Evolutionary conservation across 92 coral and sea anemone genomes (phyloP), one percentile per base, ranked within the genome.

Genomic region (Nematostella vectensis): DNA sequence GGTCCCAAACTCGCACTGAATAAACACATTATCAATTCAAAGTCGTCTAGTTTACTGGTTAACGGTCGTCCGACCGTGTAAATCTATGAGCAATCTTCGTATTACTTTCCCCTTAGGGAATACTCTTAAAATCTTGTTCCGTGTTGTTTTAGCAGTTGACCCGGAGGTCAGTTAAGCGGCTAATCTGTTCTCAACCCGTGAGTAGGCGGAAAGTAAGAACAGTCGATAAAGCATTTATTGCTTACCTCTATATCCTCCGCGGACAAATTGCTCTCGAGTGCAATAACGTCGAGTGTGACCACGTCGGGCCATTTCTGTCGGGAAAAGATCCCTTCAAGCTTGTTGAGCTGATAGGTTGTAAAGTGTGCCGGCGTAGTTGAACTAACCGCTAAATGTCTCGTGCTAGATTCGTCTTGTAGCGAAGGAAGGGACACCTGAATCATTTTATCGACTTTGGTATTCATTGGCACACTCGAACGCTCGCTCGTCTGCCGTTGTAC

Each of bases 281-380:
- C 94, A 42, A 84, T 74, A 47, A 84, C 71, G 54, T 70, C 71
- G 28, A 84, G 58, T 15, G 68, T 77, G 23, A 75, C 59, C 45
- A 54, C 76, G 57, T 84, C 94, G 11, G 87, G 94, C 94, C 94
- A 84, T 65, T 84, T 84, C 42, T 81, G 84, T 31, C 79, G 65
- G 29, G 63, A 48, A 59, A 84, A 84, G 51, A 66, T 75, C 60
- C 73, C 77, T 58, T 84, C 94, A 2, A 84, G 78, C 69, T 84
- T 84, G 57, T 81, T 81, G 68, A 84, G 72, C 51, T 84, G 94
- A 45, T 72, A 84, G 47, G 31, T 54, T 19, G 94, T 69, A 48
- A 84, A 79, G 70, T 84, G 82, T 39, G 80, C 63, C 23, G 87
- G 94, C 4, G 81, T 62, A 30, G 70, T 69, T 19, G 72, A 55